phyloP scores from a whole-genome alignment of 2,113 vertebrate genomes.

The Lagenorhynchus albirostris region DNA sequence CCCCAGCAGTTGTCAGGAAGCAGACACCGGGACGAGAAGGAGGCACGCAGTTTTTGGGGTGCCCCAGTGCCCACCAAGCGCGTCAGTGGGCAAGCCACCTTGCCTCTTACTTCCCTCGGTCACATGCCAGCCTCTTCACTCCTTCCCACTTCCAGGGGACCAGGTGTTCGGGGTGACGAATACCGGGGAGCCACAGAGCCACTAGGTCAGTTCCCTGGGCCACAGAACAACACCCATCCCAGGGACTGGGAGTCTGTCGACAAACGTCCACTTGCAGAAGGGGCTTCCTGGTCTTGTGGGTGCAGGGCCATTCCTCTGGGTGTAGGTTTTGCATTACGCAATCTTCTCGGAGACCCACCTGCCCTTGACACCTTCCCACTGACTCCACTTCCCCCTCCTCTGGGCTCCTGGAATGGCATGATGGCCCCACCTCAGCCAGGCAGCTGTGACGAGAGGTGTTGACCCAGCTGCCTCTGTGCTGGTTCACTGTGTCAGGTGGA shows the following conservation, averaged over 20 bases:
- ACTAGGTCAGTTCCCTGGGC: background rate
- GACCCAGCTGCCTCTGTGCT: slow-evolving; percentile 19
- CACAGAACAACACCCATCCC: background rate
- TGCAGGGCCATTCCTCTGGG: background rate
- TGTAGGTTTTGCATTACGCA: background rate
- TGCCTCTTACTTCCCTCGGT: background rate
- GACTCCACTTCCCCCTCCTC: background rate
- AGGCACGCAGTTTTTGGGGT: background rate
- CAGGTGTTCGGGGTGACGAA: background rate
- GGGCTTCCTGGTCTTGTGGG: background rate
- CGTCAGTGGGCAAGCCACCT: background rate
- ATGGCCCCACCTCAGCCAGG: slow-evolving; percentile 48
- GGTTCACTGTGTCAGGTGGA: slow-evolving; percentile 31
- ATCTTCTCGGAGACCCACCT: background rate
- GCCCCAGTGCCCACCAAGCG: background rate
- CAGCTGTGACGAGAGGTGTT: slow-evolving; percentile 17
- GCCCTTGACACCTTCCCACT: background rate
- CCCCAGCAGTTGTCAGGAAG: background rate
- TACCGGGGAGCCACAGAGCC: background rate
- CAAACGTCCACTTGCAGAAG: background rate
- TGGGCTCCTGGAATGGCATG: slow-evolving; percentile 28
- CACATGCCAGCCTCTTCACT: background rate
- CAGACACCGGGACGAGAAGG: background rate
- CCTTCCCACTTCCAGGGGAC: background rate
- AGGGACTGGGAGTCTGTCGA: background rate